Percentiles rank a stretch among this genome's conserved stretches.
phyloP scores from a whole-genome alignment of 1,140 invertebrate species.

The Dendrolimus kikuchii region DNA sequence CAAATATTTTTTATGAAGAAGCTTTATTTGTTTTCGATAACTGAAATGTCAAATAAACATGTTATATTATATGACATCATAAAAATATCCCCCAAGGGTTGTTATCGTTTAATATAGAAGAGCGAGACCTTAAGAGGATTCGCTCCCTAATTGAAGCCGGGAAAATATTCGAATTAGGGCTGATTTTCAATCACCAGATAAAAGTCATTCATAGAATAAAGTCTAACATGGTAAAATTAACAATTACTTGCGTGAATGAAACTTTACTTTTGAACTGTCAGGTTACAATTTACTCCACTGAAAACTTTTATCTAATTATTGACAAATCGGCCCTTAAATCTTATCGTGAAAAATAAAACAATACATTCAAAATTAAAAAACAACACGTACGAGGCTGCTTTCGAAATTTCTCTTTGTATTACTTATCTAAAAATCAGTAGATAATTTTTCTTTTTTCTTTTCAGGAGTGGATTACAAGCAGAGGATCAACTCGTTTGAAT shows the following conservation, averaged over 20 bases:
- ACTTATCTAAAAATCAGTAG: slow-evolving; percentile 6
- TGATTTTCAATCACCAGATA: slow-evolving; percentile 7
- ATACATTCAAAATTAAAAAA: too few species aligned
- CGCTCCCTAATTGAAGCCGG: slow-evolving; percentile 26
- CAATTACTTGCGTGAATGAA: too few species aligned
- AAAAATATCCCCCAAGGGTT: neutral
- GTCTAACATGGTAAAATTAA: too few species aligned
- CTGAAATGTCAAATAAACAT: neutral
- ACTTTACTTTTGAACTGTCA: too few species aligned
- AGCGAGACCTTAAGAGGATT: slow-evolving; percentile 23
- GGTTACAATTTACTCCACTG: too few species aligned
- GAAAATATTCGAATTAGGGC: neutral
- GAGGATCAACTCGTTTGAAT: slow-evolving; percentile 44
- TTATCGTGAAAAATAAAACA: too few species aligned
- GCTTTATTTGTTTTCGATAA: neutral
- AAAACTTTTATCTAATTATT: too few species aligned
- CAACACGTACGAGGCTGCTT: slow-evolving; percentile 11
- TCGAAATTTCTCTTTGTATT: neutral
- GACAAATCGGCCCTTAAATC: too few species aligned
- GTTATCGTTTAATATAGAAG: slow-evolving; percentile 26
- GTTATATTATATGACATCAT: too few species aligned
- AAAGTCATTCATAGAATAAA: too few species aligned
- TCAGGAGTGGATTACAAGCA: slow-evolving; percentile 53
- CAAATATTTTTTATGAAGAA: too few species aligned
- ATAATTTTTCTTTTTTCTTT: slow-evolving; percentile 39